Percentiles rank a stretch among this genome's conserved stretches.
Evolutionary conservation across 2,113 vertebrate species (phyloP).

Genomic region (Sphaerodactylus townsendi): DNA sequence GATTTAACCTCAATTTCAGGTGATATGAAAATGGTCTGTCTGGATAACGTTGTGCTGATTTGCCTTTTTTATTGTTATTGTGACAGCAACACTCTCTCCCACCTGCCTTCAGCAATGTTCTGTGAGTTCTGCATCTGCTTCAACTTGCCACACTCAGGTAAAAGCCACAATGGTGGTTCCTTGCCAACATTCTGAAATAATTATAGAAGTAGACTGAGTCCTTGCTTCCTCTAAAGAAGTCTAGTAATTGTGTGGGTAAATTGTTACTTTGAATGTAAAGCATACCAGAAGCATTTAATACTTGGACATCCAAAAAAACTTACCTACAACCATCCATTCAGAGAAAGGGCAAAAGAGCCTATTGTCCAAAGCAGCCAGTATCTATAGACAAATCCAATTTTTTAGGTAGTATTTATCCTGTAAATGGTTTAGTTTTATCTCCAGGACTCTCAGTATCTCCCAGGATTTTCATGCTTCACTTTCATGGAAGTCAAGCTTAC

Average conservation of each 20-base stretch:
- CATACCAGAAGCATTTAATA: background rate
- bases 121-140: conserved; percentile 8
- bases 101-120: conserved; percentile 8
- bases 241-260: background rate
- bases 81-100: background rate
- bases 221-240: background rate
- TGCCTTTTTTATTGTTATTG: conserved; percentile 22
- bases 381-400: background rate
- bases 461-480: background rate
- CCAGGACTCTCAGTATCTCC: background rate
- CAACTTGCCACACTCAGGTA: background rate
- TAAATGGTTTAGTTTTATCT: background rate
- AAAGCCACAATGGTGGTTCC: background rate
- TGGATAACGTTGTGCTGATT: conserved; percentile 5
- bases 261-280: background rate
- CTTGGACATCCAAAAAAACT: too few species aligned
- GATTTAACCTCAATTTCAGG: conserved; percentile 21
- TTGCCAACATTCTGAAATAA: conserved; percentile 8
- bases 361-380: background rate
- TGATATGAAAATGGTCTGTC: conserved; percentile 23
- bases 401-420: background rate
- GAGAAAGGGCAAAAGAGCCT: background rate
- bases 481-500: background rate
- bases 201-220: background rate
- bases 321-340: background rate